Evolutionary conservation across 2,113 vertebrate genomes (phyloP).

Genomic region (Helogale parvula): DNA sequence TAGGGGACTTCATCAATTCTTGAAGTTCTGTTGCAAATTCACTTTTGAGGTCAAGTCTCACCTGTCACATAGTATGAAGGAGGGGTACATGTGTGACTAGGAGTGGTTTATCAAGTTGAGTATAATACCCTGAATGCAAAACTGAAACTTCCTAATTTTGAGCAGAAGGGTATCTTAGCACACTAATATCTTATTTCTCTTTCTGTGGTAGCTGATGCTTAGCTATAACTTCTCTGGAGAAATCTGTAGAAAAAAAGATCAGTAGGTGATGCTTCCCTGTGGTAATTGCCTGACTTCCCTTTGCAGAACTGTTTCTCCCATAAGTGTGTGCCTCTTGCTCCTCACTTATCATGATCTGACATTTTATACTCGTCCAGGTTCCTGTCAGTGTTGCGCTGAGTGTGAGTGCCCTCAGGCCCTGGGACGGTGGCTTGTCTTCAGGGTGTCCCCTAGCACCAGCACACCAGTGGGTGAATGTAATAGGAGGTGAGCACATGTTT

Average conservation of each 20-base stretch:
- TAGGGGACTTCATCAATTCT: not conserved
- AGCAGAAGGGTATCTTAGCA: not conserved
- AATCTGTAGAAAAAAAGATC: not conserved
- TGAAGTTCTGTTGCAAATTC: conserved; percentile 16
- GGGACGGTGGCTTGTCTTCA: not conserved
- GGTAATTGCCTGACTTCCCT: not conserved
- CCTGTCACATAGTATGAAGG: not conserved
- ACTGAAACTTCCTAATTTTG: not conserved
- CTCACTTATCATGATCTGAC: not conserved
- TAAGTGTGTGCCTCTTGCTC: not conserved
- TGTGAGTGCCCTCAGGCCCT: not conserved
- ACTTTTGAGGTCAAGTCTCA: not conserved
- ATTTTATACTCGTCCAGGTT: not conserved
- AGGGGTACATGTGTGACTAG: not conserved
- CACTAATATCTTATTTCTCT: not conserved
- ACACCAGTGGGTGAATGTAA: not conserved
- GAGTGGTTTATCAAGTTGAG: not conserved
- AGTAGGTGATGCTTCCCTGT: not conserved
- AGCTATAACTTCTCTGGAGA: not conserved
- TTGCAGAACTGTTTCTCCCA: not conserved
- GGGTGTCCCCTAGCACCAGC: not conserved
- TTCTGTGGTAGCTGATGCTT: not conserved
- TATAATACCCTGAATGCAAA: not conserved
- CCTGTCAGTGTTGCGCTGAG: not conserved
- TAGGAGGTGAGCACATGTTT: not conserved